Evolutionary conservation across 2,113 vertebrate species (phyloP).

Genomic region (Geococcyx californianus): DNA sequence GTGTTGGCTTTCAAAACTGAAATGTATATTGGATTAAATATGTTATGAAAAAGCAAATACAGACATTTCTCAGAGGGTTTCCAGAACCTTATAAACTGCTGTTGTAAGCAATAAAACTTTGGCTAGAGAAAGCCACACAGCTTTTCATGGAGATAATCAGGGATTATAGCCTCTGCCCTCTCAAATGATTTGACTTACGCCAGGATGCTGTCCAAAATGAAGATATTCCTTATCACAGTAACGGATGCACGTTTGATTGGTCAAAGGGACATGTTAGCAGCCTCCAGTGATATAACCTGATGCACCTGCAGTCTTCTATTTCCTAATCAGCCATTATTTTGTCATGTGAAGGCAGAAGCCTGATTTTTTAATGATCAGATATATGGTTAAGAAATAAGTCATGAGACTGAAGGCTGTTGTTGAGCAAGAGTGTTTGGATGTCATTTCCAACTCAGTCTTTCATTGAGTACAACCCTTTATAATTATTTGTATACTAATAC

Average conservation of each 20-base stretch:
- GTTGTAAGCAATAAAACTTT: background rate
- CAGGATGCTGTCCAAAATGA: background rate
- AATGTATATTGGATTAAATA: background rate
- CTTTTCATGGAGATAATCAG: background rate
- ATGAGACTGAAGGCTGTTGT: background rate
- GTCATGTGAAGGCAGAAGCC: background rate
- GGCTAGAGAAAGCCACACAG: background rate
- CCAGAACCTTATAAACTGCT: background rate
- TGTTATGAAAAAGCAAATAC: background rate
- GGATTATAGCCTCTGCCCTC: background rate
- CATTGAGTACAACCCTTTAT: background rate
- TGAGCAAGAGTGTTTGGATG: background rate
- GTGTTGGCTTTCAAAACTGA: background rate
- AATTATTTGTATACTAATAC: background rate
- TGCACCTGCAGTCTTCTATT: background rate
- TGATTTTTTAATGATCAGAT: background rate
- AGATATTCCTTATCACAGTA: background rate
- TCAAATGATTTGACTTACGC: background rate
- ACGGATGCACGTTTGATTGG: background rate
- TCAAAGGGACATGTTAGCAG: background rate
- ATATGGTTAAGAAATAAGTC: background rate
- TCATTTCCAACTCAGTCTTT: constrained; percentile 2
- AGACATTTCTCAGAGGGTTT: background rate
- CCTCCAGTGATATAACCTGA: background rate
- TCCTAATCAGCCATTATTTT: background rate